These are phyloP conservation scores for Dendrolimus punctatus DNA, from an alignment of 1,140 invertebrate species.

Conservation along the genomic window DNA sequence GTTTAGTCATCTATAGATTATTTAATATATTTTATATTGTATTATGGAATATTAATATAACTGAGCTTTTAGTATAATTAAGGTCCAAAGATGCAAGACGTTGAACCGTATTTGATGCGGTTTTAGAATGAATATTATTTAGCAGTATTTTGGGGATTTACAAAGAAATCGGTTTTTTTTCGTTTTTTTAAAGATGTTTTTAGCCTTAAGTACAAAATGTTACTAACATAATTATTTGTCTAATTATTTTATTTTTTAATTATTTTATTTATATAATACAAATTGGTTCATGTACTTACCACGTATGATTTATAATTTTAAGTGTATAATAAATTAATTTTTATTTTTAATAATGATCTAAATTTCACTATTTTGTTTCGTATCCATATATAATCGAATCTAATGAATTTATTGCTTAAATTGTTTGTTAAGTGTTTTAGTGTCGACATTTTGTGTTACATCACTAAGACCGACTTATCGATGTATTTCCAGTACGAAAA, in stretches of 20 bases:
- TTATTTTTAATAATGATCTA: too few relatives aligned
- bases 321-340: too few relatives aligned
- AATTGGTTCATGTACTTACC: slow-evolving; percentile 64
- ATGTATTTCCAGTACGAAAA: too few relatives aligned
- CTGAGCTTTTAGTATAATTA: slow-evolving; percentile 49
- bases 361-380: too few relatives aligned
- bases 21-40: too few relatives aligned
- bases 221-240: slow-evolving; percentile 34
- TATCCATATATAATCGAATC: too few relatives aligned
- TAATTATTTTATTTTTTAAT: slow-evolving; percentile 18
- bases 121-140: slow-evolving; percentile 25
- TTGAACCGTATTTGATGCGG: slow-evolving; percentile 39
- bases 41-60: slow-evolving; percentile 16
- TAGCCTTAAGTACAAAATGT: slow-evolving; percentile 59
- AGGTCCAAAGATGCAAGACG: slow-evolving; percentile 55
- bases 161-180: slow-evolving; percentile 33
- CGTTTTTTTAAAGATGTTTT: slow-evolving; percentile 23
- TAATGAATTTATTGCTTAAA: too few relatives aligned
- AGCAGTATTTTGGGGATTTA: slow-evolving; percentile 50
- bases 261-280: slow-evolving; percentile 30
- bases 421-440: too few relatives aligned
- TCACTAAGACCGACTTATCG: too few relatives aligned
- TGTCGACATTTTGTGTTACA: too few relatives aligned
- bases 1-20: too few relatives aligned
- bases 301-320: not conserved